Evolutionary conservation across 1,140 invertebrate species (phyloP).

Genomic region (Cyrtorhinus lividipennis): DNA sequence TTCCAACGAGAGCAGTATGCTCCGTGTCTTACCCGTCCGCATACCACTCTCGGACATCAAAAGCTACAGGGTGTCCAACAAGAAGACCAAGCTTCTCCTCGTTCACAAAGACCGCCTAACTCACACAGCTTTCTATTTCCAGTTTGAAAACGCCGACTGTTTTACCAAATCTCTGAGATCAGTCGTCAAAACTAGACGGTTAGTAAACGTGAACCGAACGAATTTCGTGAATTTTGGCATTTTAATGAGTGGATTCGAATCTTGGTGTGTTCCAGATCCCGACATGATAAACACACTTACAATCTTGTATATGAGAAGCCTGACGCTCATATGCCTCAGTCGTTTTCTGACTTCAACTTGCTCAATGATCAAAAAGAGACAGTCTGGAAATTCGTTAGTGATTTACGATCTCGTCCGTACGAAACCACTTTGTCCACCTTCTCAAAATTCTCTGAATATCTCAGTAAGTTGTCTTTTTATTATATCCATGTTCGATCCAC

Average conservation of each 20-base stretch:
- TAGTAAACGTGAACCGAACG: no score
- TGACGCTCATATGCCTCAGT: slow-evolving; percentile 57
- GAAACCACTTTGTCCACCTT: slow-evolving; percentile 67
- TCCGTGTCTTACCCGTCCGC: slow-evolving; percentile 41
- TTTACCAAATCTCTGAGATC: slow-evolving; percentile 52
- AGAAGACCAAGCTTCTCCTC: slow-evolving; percentile 52
- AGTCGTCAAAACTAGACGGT: slow-evolving; percentile 36
- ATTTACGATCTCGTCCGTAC: slow-evolving; percentile 58
- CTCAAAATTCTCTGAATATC: slow-evolving; percentile 59
- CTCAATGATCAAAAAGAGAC: slow-evolving; percentile 54
- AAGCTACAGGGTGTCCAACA: slow-evolving; percentile 46
- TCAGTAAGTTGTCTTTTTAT: slow-evolving; percentile 29
- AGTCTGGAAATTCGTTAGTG: slow-evolving; percentile 52
- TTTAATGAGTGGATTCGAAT: neutral
- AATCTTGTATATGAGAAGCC: slow-evolving; percentile 45
- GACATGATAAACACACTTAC: slow-evolving; percentile 52
- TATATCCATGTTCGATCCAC: neutral
- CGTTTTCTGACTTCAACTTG: slow-evolving; percentile 70
- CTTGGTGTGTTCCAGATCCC: slow-evolving; percentile 35
- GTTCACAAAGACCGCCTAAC: slow-evolving; percentile 55
- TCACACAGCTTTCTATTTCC: slow-evolving; percentile 69
- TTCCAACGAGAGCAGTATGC: no score
- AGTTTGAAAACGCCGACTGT: slow-evolving; percentile 65
- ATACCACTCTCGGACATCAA: slow-evolving; percentile 48
- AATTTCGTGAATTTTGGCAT: neutral